Base-by-base conservation (phyloP, 1,140 invertebrate genomes). In the Drosophila willistoni region DNA sequence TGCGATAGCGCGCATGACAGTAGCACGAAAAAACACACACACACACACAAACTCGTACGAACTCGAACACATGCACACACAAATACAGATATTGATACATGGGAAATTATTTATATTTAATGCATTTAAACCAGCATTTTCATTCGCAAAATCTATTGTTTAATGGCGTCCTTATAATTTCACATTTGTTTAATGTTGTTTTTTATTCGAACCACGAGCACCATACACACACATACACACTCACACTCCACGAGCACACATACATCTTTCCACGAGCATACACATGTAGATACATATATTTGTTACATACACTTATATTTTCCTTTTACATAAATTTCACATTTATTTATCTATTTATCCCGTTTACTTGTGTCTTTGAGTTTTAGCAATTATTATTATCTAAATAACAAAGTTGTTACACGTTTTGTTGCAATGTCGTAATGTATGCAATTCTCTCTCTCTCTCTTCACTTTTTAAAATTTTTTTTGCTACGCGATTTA, bases 391-490 rank as follows among this genome's bases (percentile, higher is more conserved):
- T 75, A 13, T 57, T 59, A 67, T 74, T 54, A 36, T 39, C 59
- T 36, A 64, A 55, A 42, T 51, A 44, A 29, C 42, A 42, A 51
- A 39, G 60, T 62, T 64, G 63, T 71, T 59, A 33, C 54, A 70
- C 74, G 64, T 57, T 56, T 64, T 71, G 63, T 63, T 77, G 72
- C 76, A 78, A 71, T 72, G 76, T 79, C 69, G 69, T 72, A 76
- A 79, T 68, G 67, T 22, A 51, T 71, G 55, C 68, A 76, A 71
- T 71, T 69, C 64, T 76, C 73, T 4, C 22, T 25, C 22, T 4
- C 22, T 25, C 3, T 25, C 3, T 25, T 25, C 3, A 4, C 3
- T 25, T 25, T 25, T 25, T 4, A 25, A 25, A 22, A 1, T 22
- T 25, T 25, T 25, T 25, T 25, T 25, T 25, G 22, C 22, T 25